Evolutionary conservation across 2,113 vertebrate genomes (phyloP), one percentile per base, ranked within the genome.

Genomic region (Hemibagrus wyckioides): DNA sequence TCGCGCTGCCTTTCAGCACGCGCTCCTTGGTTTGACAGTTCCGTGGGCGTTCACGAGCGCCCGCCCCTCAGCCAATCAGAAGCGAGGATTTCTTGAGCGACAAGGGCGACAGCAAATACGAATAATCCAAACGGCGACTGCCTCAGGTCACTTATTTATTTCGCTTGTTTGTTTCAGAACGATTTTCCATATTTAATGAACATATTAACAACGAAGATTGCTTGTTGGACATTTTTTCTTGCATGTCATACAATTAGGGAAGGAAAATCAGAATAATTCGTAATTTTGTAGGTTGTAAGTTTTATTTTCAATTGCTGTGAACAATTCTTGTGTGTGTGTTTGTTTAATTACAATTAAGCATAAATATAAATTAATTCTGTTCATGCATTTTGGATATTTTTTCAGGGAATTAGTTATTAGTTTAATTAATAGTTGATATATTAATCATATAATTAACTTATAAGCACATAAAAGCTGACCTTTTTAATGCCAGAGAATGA

Each of bases 11-110:
- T 80, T 48, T 23, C 73, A 50, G 36, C 63, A 57, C 56, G 85
- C 54, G 85, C 36, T 79, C n/a, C 65, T n/a, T 50, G 67, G 57
- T 87, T 83, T 87, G 80, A 87, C 86, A 73, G 80, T 76, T 83
- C 56, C 39, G 41, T 41, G 59, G 69, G 25, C 86, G 69, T 59
- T 61, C 28, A 54, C 39, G 8, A 63, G 52, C 28, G 39, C 36
- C 79, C 63, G 52, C 56, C 67, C 25, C n/a, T 36, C 28, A 30
- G 54, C 67, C 36, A 87, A 82, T 75, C 23, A 76, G 5, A 69
- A 36, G 30, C 61, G 1, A 1, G 28, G 13, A 25, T 0, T 0
- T 3, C 23, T n/a, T 84, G 44, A 84, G 19, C 54, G 82, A 54
- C 82, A 0, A 25, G 10, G 0, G 9, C 0, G 6, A 6, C 19